phyloP scores from a whole-genome alignment of 2,888 invertebrate genomes.

The Litoditis marina region DNA sequence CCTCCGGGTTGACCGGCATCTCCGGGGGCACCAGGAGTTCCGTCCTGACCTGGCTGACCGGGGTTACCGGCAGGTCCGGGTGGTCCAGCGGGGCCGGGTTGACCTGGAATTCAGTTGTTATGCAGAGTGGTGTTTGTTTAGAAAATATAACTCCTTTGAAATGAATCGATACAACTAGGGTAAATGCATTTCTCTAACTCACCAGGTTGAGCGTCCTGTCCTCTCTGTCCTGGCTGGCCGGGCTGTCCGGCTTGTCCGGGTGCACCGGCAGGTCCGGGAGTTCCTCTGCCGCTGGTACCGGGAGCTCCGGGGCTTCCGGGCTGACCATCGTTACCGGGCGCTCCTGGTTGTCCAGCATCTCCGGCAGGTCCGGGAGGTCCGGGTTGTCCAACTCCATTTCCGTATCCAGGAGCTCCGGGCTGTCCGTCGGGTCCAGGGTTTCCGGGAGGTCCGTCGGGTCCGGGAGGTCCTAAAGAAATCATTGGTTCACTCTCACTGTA shows the following conservation, averaged over 20 bases:
- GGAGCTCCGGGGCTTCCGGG: slow-evolving; percentile 3
- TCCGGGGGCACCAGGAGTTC: slow-evolving; percentile 8
- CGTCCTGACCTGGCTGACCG: neutral
- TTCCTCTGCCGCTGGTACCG: neutral
- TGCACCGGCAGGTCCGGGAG: neutral
- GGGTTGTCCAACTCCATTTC: too few species aligned
- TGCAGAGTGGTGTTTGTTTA: too few species aligned
- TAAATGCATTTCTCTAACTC: too few species aligned
- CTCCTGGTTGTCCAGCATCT: slow-evolving; percentile 12
- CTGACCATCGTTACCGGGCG: slow-evolving; percentile 2
- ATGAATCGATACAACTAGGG: too few species aligned
- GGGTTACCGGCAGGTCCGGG: slow-evolving; percentile 7
- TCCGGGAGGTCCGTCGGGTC: slow-evolving; percentile 13
- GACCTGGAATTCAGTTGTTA: neutral
- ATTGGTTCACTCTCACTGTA: neutral
- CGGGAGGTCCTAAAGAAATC: slow-evolving; percentile 24
- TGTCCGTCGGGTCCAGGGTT: slow-evolving; percentile 6
- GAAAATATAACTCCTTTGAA: too few species aligned
- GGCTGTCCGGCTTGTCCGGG: slow-evolving; percentile 22
- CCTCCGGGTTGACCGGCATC: slow-evolving; percentile 7
- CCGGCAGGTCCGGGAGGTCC: slow-evolving; percentile 12
- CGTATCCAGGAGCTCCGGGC: too few species aligned
- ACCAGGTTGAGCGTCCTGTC: slow-evolving; percentile 22
- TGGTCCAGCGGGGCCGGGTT: neutral
- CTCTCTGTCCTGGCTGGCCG: slow-evolving; percentile 10